Base-by-base conservation (phyloP, 2,888 invertebrate genomes). In the Beris chalybata region DNA sequence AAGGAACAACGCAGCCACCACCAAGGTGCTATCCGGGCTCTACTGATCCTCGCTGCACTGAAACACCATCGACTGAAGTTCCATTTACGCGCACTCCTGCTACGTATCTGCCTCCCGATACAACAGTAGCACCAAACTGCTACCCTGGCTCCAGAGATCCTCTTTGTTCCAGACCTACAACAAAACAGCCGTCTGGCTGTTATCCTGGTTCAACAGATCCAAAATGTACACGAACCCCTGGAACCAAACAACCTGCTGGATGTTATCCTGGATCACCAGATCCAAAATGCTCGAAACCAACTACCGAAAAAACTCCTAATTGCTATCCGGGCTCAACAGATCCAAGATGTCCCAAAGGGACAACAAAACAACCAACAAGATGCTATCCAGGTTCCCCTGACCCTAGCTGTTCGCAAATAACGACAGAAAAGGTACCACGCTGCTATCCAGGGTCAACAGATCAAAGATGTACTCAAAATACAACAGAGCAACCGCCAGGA, bases 111-210 rank as follows among this genome's bases (percentile, higher is more conserved):
- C 15, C 59, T 4, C 70, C 71, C 68, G 76, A 66, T 67, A 32
- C 45, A 2, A 71, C 73, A 15, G 66, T 72, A 1, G 31, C 47
- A 1, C 7, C 78, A 43, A 32, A 65, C 3, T 76, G 75, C 65
- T 80, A 74, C 73, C 76, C 76, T 29, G 79, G 67, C 13, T 67
- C 68, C 6, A 48, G 77, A 0, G 78, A 81, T 58, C 78, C 78
- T 0, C 70, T 4, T 65, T 72, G 3, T 67, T 68, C 72, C 15
- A 72, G 73, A 22, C 32, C 72, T 47, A 61, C 50, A 6, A 15
- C 43, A 32, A 15, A 32, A 47, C 53, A 50, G 22, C 58, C 61
- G 13, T 1, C 61, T 0, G 65, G 52, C 32, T 78, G 79, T 64
- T 77, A 67, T 70, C 78, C 78, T 0, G 78, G 78, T 0, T 74